These are phyloP conservation scores for Otolemur garnettii DNA, from an alignment of 2,113 vertebrate genomes.

Conservation along the genomic window DNA sequence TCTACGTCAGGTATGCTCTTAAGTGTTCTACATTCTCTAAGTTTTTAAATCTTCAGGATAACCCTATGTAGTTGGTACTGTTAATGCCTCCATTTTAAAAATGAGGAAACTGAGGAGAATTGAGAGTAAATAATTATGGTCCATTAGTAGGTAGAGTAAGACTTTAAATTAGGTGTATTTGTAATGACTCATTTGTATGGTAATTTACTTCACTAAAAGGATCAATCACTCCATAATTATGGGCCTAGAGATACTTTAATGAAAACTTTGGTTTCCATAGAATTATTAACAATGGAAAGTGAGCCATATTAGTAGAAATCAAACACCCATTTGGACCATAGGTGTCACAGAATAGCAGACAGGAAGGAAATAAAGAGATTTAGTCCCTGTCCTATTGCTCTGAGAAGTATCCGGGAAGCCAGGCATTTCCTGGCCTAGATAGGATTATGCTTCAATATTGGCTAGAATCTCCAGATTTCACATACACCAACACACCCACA, in stretches of 20 bases:
- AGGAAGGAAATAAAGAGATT: conserved; percentile 70
- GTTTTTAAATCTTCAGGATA: neutral
- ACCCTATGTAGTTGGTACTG: neutral
- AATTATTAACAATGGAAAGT: conserved; percentile 52
- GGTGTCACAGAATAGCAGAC: conserved; percentile 46
- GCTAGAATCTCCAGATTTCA: conserved; percentile 12
- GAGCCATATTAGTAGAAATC: conserved; percentile 32
- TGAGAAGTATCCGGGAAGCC: conserved; percentile 64
- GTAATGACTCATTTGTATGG: neutral
- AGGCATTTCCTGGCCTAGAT: conserved; percentile 72
- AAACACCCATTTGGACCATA: conserved; percentile 20
- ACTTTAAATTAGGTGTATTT: neutral
- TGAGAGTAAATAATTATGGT: neutral
- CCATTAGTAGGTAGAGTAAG: neutral
- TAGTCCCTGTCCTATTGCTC: conserved; percentile 47
- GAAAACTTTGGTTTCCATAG: neutral
- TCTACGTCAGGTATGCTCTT: accelerated
- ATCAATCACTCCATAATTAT: neutral
- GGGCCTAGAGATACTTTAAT: neutral
- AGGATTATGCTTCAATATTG: neutral
- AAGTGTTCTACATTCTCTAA: neutral
- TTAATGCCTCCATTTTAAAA: neutral
- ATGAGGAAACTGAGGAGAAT: neutral
- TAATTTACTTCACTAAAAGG: neutral
- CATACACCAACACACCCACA: conserved; percentile 46